Conservation (phyloP, 2,797 vertebrate genomes). For the Helostoma temminkii region DNA sequence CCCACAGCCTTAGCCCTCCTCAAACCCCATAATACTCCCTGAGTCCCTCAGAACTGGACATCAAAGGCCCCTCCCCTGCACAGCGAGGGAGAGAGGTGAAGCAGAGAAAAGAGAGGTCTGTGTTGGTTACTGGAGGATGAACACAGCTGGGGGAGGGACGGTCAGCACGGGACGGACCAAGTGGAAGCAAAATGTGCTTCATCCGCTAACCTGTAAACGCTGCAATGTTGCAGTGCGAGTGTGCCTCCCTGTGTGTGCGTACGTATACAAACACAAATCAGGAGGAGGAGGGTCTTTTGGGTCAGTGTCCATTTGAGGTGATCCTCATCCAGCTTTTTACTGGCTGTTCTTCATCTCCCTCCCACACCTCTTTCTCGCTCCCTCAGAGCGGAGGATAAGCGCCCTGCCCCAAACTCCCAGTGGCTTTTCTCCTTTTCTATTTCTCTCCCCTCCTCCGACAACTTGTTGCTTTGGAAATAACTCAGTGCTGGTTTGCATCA, state of each 20-base stretch:
- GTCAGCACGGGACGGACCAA: slow-evolving; percentile 51
- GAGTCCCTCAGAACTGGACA: slow-evolving; percentile 68
- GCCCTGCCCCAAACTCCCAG: slow-evolving; percentile 39
- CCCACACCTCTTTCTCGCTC: slow-evolving; percentile 37
- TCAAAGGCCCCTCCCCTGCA: slow-evolving; percentile 68
- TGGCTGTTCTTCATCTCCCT: slow-evolving; percentile 45
- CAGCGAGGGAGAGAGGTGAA: slow-evolving; percentile 56
- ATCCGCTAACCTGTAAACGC: slow-evolving; percentile 63
- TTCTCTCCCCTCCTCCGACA: slow-evolving; percentile 22
- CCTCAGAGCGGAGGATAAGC: slow-evolving; percentile 55
- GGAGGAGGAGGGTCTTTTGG: slow-evolving; percentile 47
- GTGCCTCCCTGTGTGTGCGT: background rate
- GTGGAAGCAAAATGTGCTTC: slow-evolving; percentile 64
- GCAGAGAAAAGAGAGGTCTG: slow-evolving; percentile 59
- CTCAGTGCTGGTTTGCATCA: slow-evolving; percentile 65
- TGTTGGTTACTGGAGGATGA: slow-evolving; percentile 60
- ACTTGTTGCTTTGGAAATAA: slow-evolving; percentile 51
- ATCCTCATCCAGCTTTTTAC: slow-evolving; percentile 61
- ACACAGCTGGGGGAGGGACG: slow-evolving; percentile 63
- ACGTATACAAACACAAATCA: slow-evolving; percentile 15
- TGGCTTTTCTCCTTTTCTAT: slow-evolving; percentile 23
- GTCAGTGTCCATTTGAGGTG: slow-evolving; percentile 65
- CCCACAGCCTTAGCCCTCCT: slow-evolving; percentile 33
- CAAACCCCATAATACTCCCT: slow-evolving; percentile 52
- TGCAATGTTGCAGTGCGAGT: slow-evolving; percentile 51